phyloP scores from a whole-genome alignment of 1,140 invertebrate species.

The Drosophila paulistorum region DNA sequence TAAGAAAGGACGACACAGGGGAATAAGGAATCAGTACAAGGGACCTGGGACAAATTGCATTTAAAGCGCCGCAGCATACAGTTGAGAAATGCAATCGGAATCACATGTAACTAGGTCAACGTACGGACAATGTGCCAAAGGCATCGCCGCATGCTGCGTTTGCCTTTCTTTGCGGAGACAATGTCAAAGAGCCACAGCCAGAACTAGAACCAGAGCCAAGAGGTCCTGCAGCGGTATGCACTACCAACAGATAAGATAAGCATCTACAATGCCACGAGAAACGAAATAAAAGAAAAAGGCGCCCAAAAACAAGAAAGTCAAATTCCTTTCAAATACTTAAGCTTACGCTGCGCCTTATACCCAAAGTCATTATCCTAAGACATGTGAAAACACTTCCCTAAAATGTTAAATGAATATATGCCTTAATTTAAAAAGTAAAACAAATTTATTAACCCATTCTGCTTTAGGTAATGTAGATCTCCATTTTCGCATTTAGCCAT shows the following conservation, averaged over 20 bases:
- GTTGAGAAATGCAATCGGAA: slow-evolving; percentile 19
- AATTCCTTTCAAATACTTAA: background rate
- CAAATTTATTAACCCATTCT: no score
- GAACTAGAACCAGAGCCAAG: slow-evolving; percentile 11
- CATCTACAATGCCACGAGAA: slow-evolving; percentile 36
- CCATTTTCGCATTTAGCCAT: no score
- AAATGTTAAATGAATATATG: no score
- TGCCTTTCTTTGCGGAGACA: slow-evolving; percentile 19
- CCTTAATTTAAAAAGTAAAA: no score
- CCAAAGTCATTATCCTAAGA: background rate
- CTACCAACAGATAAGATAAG: slow-evolving; percentile 24
- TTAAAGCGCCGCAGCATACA: background rate
- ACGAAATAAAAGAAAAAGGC: slow-evolving; percentile 18
- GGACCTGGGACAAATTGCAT: slow-evolving; percentile 6
- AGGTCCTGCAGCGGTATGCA: slow-evolving; percentile 38
- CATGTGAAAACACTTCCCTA: no score
- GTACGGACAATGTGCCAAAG: slow-evolving; percentile 6
- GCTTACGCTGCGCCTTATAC: background rate
- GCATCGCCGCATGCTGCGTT: slow-evolving; percentile 13
- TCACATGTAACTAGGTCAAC: slow-evolving; percentile 21
- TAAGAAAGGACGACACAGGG: background rate
- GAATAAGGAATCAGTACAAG: background rate
- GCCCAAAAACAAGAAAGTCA: slow-evolving; percentile 22
- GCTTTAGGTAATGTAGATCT: no score
- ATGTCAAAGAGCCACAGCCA: slow-evolving; percentile 25